These are phyloP conservation scores for Ephydatia muelleri DNA, from an alignment of 37 sponge, comb jelly and placozoan genomes.

Conservation along the genomic window DNA sequence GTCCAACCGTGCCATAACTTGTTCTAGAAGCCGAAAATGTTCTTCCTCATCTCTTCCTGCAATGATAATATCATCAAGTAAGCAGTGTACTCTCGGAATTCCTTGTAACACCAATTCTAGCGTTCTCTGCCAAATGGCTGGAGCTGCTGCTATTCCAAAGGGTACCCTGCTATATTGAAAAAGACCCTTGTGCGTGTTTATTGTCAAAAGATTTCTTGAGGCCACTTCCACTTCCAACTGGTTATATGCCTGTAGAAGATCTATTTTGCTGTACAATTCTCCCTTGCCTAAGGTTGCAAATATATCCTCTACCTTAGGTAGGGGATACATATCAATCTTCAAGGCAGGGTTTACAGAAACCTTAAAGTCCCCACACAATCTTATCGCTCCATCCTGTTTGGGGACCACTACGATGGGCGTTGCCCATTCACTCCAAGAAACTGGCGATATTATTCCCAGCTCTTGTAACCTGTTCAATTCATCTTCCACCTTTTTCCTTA, in stretches of 20 bases:
- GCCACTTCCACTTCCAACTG: not conserved
- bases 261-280: slow-evolving; percentile 27
- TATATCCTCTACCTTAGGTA: slow-evolving; percentile 28
- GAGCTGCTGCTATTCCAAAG: slow-evolving; percentile 11
- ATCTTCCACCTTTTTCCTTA: too few relatives aligned
- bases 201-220: not conserved
- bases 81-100: not conserved
- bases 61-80: slow-evolving; percentile 37
- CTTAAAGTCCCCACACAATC: slow-evolving; percentile 54
- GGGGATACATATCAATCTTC: slow-evolving; percentile 34
- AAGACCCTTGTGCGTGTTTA: slow-evolving; percentile 21
- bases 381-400: slow-evolving; percentile 24
- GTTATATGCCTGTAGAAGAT: slow-evolving; percentile 28
- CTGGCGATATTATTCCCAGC: too few relatives aligned
- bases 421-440: not conserved
- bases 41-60: slow-evolving; percentile 20
- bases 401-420: slow-evolving; percentile 38
- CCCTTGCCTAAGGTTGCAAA: slow-evolving; percentile 25
- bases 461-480: too few relatives aligned
- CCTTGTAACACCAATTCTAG: slow-evolving; percentile 25
- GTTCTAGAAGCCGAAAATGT: slow-evolving; percentile 11
- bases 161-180: slow-evolving; percentile 8
- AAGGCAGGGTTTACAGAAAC: slow-evolving; percentile 38
- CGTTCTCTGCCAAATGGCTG: slow-evolving; percentile 14
- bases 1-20: not conserved